phyloP scores from a whole-genome alignment of 1,140 invertebrate species.

The Aphelenchoides avenae region DNA sequence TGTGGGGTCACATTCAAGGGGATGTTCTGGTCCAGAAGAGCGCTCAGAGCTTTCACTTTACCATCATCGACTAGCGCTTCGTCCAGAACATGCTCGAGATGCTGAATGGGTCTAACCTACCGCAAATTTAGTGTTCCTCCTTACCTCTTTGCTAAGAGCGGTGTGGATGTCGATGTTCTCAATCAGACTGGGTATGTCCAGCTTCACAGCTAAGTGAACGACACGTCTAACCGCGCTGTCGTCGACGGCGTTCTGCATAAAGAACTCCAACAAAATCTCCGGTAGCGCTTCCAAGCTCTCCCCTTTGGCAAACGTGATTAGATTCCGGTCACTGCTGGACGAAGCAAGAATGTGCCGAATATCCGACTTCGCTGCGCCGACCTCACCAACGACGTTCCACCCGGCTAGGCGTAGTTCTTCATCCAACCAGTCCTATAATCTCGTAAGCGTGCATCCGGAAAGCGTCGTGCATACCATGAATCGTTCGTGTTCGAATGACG shows the following conservation, averaged over 20 bases:
- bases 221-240: conserved; percentile 11
- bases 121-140: conserved; percentile 4
- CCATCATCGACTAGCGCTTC: conserved; percentile 18
- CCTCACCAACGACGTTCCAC: conserved; percentile 14
- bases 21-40: conserved; percentile 26
- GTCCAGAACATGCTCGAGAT: conserved; percentile 13
- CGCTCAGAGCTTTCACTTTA: conserved; percentile 29
- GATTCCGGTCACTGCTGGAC: conserved; percentile 3
- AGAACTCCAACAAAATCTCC: conserved; percentile 19
- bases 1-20: conserved; percentile 15
- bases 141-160: conserved; percentile 8
- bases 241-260: conserved; percentile 28
- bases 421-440: no score
- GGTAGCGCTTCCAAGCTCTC: conserved; percentile 13
- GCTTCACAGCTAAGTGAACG: conserved; percentile 24
- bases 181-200: conserved; percentile 19
- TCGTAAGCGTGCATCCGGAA: no score
- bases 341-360: neutral
- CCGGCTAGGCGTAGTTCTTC: conserved; percentile 18
- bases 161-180: conserved; percentile 2
- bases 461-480: no score
- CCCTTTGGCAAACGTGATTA: conserved; percentile 15
- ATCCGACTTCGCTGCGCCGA: neutral
- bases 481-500: conserved; percentile 27
- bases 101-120: conserved; percentile 16